Percentiles rank a stretch among this genome's conserved stretches.
These are phyloP conservation scores for Anguilla anguilla DNA, from an alignment of 2,797 vertebrate genomes.

Conservation along the genomic window DNA sequence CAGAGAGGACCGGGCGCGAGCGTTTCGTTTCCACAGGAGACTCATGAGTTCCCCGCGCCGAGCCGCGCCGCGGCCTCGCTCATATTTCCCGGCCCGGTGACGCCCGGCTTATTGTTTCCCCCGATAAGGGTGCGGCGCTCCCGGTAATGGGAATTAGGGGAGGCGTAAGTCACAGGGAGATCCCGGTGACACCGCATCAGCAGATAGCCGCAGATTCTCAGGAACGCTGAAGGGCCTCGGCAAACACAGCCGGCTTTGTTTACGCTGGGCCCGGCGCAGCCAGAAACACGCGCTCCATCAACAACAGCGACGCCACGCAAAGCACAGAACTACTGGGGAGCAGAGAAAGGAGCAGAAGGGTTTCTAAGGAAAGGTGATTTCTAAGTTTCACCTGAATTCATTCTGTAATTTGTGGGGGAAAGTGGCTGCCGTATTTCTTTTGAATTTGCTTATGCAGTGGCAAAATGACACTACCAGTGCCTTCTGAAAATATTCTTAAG, in stretches of 20 bases:
- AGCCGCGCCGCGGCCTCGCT: slow-evolving; percentile 54
- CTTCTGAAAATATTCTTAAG: background rate
- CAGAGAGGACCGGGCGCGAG: slow-evolving; percentile 52
- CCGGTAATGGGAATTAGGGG: slow-evolving; percentile 74
- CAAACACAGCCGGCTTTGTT: slow-evolving; percentile 71
- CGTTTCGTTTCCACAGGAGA: slow-evolving; percentile 32
- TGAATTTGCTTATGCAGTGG: no score
- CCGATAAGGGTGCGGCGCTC: slow-evolving; percentile 74
- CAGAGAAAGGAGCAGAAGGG: background rate
- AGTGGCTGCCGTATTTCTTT: background rate
- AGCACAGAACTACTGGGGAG: background rate
- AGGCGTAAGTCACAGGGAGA: slow-evolving; percentile 73
- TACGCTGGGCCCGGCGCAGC: slow-evolving; percentile 45
- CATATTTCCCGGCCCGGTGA: slow-evolving; percentile 67
- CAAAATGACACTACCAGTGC: background rate
- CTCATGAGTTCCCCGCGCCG: slow-evolving; percentile 63
- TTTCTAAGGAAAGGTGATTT: background rate
- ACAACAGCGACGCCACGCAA: background rate
- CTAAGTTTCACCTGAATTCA: background rate
- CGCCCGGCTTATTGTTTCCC: slow-evolving; percentile 71
- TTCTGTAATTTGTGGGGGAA: background rate
- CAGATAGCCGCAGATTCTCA: slow-evolving; percentile 62
- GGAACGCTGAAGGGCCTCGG: slow-evolving; percentile 66
- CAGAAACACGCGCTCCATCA: slow-evolving; percentile 25
- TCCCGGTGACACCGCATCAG: slow-evolving; percentile 74